phyloP scores from a whole-genome alignment of 2,888 invertebrate genomes.

The Blastobasis adustella region DNA sequence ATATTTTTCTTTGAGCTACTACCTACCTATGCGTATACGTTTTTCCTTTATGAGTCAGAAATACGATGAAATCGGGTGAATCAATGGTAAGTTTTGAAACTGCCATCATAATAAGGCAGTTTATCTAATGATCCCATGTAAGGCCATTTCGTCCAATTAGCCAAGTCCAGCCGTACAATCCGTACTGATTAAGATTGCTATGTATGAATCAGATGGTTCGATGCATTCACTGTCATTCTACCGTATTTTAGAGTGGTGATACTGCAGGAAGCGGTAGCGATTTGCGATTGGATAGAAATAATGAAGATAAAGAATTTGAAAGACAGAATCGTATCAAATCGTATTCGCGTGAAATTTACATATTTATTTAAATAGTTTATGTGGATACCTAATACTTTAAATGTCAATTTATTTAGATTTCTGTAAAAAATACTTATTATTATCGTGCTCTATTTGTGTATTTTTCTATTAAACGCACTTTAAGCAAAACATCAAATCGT shows the following conservation, averaged over 20 bases:
- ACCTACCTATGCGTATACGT: too few relatives aligned
- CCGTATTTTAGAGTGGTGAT: constrained; percentile 10
- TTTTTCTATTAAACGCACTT: too few relatives aligned
- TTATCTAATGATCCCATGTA: constrained; percentile 38
- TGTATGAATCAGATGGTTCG: constrained; percentile 31
- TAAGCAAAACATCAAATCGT: too few relatives aligned
- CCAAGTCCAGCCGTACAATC: constrained; percentile 21
- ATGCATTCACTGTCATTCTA: background rate
- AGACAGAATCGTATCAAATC: too few relatives aligned
- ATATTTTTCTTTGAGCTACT: too few relatives aligned
- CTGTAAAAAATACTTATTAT: too few relatives aligned
- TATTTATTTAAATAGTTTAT: too few relatives aligned
- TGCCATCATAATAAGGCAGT: constrained; percentile 16
- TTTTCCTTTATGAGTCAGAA: too few relatives aligned
- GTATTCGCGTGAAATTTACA: too few relatives aligned
- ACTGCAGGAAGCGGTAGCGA: constrained; percentile 18
- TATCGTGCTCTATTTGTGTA: too few relatives aligned
- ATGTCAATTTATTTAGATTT: too few relatives aligned
- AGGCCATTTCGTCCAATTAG: constrained; percentile 62
- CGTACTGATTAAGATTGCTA: constrained; percentile 27
- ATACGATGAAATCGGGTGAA: constrained; percentile 13
- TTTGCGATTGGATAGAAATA: background rate
- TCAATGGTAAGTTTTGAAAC: constrained; percentile 18
- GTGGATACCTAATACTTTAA: too few relatives aligned
- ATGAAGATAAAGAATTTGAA: constrained; percentile 12